phyloP scores from a whole-genome alignment of 2,113 vertebrate genomes.

The Aegotheles bennettii region DNA sequence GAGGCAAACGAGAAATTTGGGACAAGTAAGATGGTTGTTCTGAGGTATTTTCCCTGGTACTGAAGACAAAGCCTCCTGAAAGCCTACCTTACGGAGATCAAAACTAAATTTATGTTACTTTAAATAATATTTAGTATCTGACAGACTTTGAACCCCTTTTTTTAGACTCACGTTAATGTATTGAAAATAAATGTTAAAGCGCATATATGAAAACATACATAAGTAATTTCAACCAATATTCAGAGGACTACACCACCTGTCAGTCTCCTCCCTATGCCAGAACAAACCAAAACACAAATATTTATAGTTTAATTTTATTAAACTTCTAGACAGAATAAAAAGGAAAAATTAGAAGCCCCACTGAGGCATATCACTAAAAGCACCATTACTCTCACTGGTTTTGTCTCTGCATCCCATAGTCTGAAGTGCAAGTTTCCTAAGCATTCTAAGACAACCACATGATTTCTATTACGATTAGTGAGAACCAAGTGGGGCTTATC shows the following conservation, averaged over 20 bases:
- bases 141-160: not conserved
- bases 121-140: not conserved
- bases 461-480: not conserved
- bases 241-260: not conserved
- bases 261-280: not conserved
- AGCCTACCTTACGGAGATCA: not conserved
- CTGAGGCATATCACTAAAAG: not conserved
- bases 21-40: not conserved
- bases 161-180: not conserved
- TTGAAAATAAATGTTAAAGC: not conserved
- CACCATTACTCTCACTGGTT: not conserved
- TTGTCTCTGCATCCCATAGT: not conserved
- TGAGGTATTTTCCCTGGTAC: not conserved
- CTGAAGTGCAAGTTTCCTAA: not conserved
- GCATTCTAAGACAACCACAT: not conserved
- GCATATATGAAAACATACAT: not conserved
- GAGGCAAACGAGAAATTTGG: not conserved
- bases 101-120: not conserved
- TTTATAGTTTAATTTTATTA: not conserved
- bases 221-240: not conserved
- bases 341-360: not conserved
- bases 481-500: slow-evolving; percentile 7
- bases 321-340: not conserved
- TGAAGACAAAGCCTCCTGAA: not conserved
- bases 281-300: not conserved